phyloP scores from a whole-genome alignment of 1,140 invertebrate species.

The Antheraea pernyi region DNA sequence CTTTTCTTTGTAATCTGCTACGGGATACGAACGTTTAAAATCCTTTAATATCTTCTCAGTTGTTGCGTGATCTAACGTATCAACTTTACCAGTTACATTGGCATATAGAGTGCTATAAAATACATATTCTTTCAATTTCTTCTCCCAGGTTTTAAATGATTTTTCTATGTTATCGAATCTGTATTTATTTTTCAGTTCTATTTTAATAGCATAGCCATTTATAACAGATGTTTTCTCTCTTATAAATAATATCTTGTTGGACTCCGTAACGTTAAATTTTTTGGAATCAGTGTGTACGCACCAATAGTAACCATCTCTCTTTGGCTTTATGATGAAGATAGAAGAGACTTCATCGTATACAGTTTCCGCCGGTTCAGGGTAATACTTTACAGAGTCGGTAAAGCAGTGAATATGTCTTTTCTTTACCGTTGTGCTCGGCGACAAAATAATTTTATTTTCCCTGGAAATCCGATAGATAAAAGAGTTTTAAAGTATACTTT shows the following conservation, averaged over 20 bases:
- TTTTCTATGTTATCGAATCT: conserved; percentile 41
- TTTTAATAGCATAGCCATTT: conserved; percentile 51
- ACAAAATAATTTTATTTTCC: conserved; percentile 48
- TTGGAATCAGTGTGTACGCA: conserved; percentile 55
- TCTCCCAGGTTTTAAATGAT: conserved; percentile 34
- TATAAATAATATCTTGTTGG: conserved; percentile 63
- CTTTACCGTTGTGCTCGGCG: conserved; percentile 38
- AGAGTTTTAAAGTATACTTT: no score
- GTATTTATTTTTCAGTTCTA: conserved; percentile 33
- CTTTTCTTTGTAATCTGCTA: background rate
- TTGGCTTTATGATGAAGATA: conserved; percentile 42
- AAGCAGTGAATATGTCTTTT: conserved; percentile 57
- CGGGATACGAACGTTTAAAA: conserved; percentile 8
- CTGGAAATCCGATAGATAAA: conserved; percentile 34
- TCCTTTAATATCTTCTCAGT: conserved; percentile 39
- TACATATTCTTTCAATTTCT: conserved; percentile 52
- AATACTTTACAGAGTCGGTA: conserved; percentile 56
- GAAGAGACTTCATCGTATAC: conserved; percentile 29
- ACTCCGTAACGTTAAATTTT: conserved; percentile 42
- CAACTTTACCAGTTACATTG: conserved; percentile 31
- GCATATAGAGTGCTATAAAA: conserved; percentile 48
- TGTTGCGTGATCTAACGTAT: conserved; percentile 18
- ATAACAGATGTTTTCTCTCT: conserved; percentile 43
- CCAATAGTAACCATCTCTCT: conserved; percentile 70
- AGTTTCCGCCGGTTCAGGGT: conserved; percentile 46